Base-by-base conservation (phyloP, 2,888 invertebrate genomes). In the Acleris emargana region DNA sequence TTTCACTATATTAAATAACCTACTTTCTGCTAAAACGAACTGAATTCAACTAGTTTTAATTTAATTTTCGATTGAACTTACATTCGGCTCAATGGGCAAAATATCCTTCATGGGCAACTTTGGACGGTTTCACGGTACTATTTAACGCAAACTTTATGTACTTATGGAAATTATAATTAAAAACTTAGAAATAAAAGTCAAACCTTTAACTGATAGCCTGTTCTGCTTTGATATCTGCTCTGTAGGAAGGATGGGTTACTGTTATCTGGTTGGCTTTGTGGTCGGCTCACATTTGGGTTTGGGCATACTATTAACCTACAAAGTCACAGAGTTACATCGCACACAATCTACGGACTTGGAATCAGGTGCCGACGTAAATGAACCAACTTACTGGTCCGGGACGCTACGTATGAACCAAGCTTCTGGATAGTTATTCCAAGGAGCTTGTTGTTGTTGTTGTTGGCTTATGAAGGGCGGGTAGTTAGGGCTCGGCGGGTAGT, bases 351-450 rank as follows among this genome's bases (percentile, higher is more conserved):
- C 45, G 1, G 5, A 17, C n/a, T 45, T 17, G 6, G 45, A 17
- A 45, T 16, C 7, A 45, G 45, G 7, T 45, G 5, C 16, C 16
- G n/a, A n/a, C 7, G n/a, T 38, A 4, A 45, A 17, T 9, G 43
- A 49, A 38, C 16, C 18, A 18, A 84, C 87, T 82, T 73, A 90
- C 89, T 83, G 79, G 63, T 80, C 81, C 50, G 79, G 76, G 63
- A 88, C 76, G 69, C 81, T 86, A 68, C 85, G 78, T 42, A 91
- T 78, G 63, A 83, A 81, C 87, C 89, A 91, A 45, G 77, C 78
- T 66, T 82, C 81, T 20, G 71, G 53, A 58, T 72, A 73, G 22
- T 69, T 57, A 55, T 75, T 75, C 67, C 69, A 73, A 25, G 28
- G 38, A 7, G 43, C 1, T 43, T 53, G 18, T 18, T 68, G 70